Conservation (phyloP, 2,888 invertebrate genomes). For the Drosophila aldrichi region DNA sequence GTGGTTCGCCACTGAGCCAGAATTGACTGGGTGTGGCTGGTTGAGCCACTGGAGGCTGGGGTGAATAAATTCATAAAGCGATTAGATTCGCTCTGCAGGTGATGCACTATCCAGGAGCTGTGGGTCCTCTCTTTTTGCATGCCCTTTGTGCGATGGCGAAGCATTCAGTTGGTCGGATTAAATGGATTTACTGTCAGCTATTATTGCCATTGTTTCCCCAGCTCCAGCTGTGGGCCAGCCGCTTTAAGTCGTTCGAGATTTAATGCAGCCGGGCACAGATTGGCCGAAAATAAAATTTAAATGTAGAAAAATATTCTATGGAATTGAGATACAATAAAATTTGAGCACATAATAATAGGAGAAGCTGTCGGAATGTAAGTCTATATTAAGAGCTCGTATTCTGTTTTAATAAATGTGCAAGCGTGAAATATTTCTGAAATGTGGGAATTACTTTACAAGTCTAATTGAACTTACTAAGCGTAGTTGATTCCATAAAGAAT, state of each 20-base stretch:
- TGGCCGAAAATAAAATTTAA: slow-evolving; percentile 6
- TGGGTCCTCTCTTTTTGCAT: slow-evolving; percentile 2
- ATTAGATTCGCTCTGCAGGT: slow-evolving; percentile 57
- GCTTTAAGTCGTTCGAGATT: slow-evolving; percentile 6
- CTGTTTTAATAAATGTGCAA: neutral
- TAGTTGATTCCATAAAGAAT: too few relatives aligned
- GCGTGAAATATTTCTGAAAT: too few relatives aligned
- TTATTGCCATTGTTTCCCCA: slow-evolving; percentile 38
- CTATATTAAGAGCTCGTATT: too few relatives aligned
- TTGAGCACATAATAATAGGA: too few relatives aligned
- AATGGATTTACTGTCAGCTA: slow-evolving; percentile 56
- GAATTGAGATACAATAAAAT: neutral
- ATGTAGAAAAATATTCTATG: neutral
- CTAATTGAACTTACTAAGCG: too few relatives aligned
- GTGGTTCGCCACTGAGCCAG: slow-evolving; percentile 60
- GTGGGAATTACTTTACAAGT: too few relatives aligned
- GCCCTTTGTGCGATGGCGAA: slow-evolving; percentile 43
- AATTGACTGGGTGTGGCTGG: slow-evolving; percentile 23
- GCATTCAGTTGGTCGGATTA: slow-evolving; percentile 60
- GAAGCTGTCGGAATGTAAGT: neutral
- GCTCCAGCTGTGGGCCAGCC: slow-evolving; percentile 6
- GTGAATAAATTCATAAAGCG: slow-evolving; percentile 79
- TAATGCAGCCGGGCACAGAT: slow-evolving; percentile 15
- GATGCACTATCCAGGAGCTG: slow-evolving; percentile 30
- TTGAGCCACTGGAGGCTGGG: slow-evolving; percentile 4